These are phyloP conservation scores for Cuculus canorus DNA, from an alignment of 2,797 vertebrate species.

Conservation along the genomic window DNA sequence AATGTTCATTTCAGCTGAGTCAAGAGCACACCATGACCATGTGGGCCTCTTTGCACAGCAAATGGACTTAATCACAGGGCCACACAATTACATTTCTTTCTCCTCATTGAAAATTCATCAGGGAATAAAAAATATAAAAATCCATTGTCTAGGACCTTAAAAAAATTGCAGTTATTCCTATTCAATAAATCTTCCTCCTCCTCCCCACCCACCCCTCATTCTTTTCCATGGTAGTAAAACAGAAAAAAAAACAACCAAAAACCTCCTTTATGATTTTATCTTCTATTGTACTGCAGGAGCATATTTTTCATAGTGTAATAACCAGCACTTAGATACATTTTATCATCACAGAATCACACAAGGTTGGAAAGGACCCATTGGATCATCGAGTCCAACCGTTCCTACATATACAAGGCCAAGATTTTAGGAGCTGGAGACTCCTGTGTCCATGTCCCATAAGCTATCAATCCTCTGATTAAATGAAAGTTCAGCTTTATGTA, in stretches of 20 bases:
- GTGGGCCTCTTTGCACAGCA: slow-evolving; percentile 19
- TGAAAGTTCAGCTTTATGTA: neutral
- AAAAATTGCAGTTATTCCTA: neutral
- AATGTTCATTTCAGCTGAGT: slow-evolving; percentile 10
- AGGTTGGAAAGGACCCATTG: too few relatives aligned
- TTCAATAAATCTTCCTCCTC: neutral
- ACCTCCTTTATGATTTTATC: neutral
- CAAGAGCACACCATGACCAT: neutral
- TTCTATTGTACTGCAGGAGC: neutral
- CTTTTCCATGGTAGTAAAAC: neutral
- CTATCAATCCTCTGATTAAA: neutral
- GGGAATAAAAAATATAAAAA: slow-evolving; percentile 49
- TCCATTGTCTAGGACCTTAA: slow-evolving; percentile 25
- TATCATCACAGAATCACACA: too few relatives aligned
- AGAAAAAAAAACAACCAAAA: neutral
- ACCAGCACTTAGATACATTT: neutral
- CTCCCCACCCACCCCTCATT: neutral
- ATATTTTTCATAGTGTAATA: neutral
- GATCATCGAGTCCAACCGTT: too few relatives aligned
- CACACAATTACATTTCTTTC: slow-evolving; percentile 53
- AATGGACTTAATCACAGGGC: slow-evolving; percentile 48
- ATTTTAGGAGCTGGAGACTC: neutral
- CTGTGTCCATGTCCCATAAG: neutral
- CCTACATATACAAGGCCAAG: too few relatives aligned
- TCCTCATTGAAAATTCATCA: slow-evolving; percentile 27